Evolutionary conservation across 2,888 invertebrate species (phyloP).

Genomic region (Phanerotoma sp.): DNA sequence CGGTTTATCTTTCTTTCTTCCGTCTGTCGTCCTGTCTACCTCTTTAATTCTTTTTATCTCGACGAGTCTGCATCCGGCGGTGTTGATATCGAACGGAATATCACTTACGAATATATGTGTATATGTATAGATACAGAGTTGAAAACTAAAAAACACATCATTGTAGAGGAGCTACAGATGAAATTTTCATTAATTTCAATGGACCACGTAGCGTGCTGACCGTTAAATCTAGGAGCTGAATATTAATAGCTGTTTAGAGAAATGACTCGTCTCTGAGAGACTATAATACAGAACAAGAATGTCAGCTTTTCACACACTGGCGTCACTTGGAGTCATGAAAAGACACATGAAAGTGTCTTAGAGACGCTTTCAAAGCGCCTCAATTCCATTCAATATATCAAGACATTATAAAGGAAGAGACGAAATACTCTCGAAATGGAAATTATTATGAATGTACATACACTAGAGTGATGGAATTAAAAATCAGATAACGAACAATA

Average conservation of each 20-base stretch:
- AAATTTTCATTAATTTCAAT: conserved; percentile 33
- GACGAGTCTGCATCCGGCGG: too few species aligned
- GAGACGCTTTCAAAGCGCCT: background rate
- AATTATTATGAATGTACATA: background rate
- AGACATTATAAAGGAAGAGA: background rate
- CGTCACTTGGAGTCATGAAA: background rate
- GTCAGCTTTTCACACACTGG: background rate
- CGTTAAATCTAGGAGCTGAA: conserved; percentile 36
- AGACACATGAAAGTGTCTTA: background rate
- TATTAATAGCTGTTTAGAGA: conserved; percentile 35
- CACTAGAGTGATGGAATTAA: conserved; percentile 5
- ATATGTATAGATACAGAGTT: background rate
- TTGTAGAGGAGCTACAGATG: conserved; percentile 5
- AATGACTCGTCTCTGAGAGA: conserved; percentile 13
- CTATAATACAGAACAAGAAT: background rate
- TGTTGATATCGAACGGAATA: too few species aligned
- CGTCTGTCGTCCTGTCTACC: conserved; percentile 5
- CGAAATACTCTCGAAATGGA: background rate
- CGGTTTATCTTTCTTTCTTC: conserved; percentile 20
- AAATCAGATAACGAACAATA: conserved; percentile 4
- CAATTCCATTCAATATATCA: background rate
- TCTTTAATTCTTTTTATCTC: conserved; percentile 1
- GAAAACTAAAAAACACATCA: conserved; percentile 12
- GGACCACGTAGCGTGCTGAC: conserved; percentile 25
- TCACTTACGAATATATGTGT: too few species aligned